phyloP scores from a whole-genome alignment of 2,888 invertebrate genomes.

The Drosophila mercatorum region DNA sequence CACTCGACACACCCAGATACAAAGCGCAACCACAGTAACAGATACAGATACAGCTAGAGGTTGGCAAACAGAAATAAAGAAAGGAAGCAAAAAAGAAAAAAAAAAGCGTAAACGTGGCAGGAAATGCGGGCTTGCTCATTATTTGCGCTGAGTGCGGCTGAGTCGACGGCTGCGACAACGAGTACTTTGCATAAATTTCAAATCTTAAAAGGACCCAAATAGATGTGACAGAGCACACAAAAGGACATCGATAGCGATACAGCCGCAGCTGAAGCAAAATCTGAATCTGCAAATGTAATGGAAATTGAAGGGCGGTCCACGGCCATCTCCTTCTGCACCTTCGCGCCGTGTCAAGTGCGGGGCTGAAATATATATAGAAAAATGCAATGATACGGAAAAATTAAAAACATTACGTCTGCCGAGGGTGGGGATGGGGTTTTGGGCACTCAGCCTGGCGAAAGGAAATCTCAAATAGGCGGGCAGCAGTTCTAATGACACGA shows the following conservation, averaged over 20 bases:
- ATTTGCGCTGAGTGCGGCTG: slow-evolving; percentile 78
- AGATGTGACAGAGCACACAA: slow-evolving; percentile 77
- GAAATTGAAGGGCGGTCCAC: slow-evolving; percentile 74
- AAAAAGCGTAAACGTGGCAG: slow-evolving; percentile 69
- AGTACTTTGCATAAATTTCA: slow-evolving; percentile 79
- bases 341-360: slow-evolving; percentile 73
- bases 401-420: slow-evolving; percentile 72
- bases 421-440: not conserved
- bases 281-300: slow-evolving; percentile 69
- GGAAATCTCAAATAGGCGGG: slow-evolving; percentile 61
- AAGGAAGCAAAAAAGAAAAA: slow-evolving; percentile 13
- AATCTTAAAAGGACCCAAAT: slow-evolving; percentile 66
- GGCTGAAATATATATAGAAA: slow-evolving; percentile 36
- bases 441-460: slow-evolving; percentile 4
- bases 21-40: slow-evolving; percentile 53
- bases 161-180: slow-evolving; percentile 62
- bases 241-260: slow-evolving; percentile 82
- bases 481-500: slow-evolving; percentile 64
- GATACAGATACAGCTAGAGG: slow-evolving; percentile 34
- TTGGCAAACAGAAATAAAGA: slow-evolving; percentile 29
- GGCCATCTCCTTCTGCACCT: slow-evolving; percentile 54
- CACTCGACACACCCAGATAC: slow-evolving; percentile 26
- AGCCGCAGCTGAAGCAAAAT: slow-evolving; percentile 42
- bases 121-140: slow-evolving; percentile 81
- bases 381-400: slow-evolving; percentile 81